Evolutionary conservation across 2,888 invertebrate species (phyloP), one percentile per base, ranked within the genome.

Genomic region (Brachyptera risi): DNA sequence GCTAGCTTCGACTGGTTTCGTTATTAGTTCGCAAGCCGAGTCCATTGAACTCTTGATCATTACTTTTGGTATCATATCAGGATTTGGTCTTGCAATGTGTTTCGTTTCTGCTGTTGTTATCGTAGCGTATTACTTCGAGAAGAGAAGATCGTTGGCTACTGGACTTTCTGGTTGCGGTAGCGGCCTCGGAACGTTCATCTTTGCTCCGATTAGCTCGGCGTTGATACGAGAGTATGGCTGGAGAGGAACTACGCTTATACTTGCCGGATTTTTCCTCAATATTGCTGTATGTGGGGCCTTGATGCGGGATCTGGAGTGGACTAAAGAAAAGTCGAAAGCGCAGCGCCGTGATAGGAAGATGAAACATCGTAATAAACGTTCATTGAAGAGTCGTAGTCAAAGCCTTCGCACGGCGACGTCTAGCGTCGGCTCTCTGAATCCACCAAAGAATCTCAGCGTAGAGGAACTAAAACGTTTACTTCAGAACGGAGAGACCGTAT

Each of bases 21-120:
- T 91, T 35, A 80, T 89, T 59, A 90, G 88, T 67, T 86, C 88
- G 15, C 86, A 84, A 72, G 83, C 86, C 31, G 83, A 85, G 70
- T 88, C 88, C 64, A 86, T 92, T 78, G 86, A 85, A 72, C 80
- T 87, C 62, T 78, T 92, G 65, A 89, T 89, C 71, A 75, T 92
- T 64, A 92, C 92, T 0, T 92, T 92, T 73, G 92, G 92, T 21
- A 81, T 92, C 15, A 79, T 92, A 70, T 86, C 92, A 37, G 92
- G 93, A 1, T 88, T 92, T 69, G 93, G 92, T 13, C 78, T 93
- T 65, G 90, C 91, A 68, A 78, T 92, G 62, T 92, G 91, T 73
- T 93, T 92, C 75, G 92, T 92, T 56, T 88, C 92, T n/a, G 91
- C 92, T 1, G 91, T 93, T 4, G 92, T 93, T 1, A 90, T 91